phyloP scores from a whole-genome alignment of 2,113 vertebrate species.

The Hylia prasina region DNA sequence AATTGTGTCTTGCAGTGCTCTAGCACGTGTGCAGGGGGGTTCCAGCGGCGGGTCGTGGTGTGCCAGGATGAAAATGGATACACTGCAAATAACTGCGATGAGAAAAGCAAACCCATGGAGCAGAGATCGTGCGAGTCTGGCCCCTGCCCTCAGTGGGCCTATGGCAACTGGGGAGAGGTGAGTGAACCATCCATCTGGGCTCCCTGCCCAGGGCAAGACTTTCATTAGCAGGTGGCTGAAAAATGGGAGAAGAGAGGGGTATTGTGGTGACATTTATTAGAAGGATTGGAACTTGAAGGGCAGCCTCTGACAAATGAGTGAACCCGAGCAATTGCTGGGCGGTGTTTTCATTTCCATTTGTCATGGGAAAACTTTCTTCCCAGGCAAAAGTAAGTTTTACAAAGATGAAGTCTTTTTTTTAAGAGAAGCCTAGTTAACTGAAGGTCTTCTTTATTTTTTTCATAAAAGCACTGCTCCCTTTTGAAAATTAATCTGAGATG shows the following conservation, averaged over 20 bases:
- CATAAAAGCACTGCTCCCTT: not conserved
- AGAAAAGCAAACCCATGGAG: conserved; percentile 85
- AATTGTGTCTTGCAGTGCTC: conserved; percentile 84
- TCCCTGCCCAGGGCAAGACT: not conserved
- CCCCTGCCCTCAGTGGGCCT: conserved; percentile 93
- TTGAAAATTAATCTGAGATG: not conserved
- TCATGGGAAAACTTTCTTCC: not conserved
- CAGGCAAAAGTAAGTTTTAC: not conserved
- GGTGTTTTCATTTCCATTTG: not conserved
- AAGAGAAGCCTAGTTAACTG: not conserved
- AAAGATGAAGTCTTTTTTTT: not conserved
- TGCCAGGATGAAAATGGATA: conserved; percentile 98
- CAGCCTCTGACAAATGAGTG: not conserved
- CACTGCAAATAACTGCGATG: conserved; percentile 84
- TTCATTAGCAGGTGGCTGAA: not conserved
- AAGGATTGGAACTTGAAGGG: not conserved
- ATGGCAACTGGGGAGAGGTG: conserved; percentile 88
- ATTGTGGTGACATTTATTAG: not conserved
- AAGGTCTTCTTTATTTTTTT: not conserved
- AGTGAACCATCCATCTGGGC: conserved; percentile 46
- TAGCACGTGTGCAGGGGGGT: conserved; percentile 93
- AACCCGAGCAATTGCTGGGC: not conserved
- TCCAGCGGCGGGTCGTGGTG: conserved; percentile 95
- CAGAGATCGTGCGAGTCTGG: conserved; percentile 92
- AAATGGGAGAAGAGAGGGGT: not conserved